Conservation (phyloP, 2,888 invertebrate genomes). For the Sceliomorpha sp. region DNA sequence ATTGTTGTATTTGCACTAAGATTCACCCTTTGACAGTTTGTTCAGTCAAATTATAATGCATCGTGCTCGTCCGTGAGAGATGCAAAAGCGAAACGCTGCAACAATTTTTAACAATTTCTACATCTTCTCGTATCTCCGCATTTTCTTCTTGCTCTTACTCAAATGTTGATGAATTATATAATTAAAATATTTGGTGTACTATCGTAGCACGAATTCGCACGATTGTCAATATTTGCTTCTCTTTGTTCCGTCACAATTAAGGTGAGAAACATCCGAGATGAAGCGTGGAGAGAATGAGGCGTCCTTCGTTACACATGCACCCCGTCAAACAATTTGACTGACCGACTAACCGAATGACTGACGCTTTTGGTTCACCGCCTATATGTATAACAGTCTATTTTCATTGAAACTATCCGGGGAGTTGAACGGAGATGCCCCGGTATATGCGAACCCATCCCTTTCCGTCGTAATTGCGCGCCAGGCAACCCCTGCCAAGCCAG, state of each 20-base stretch:
- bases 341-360: constrained; percentile 72
- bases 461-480: constrained; percentile 62
- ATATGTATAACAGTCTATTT: constrained; percentile 59
- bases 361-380: constrained; percentile 59
- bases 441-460: constrained; percentile 68
- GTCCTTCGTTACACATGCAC: constrained; percentile 76
- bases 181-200: too few species aligned
- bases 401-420: constrained; percentile 52
- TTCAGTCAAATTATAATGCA: constrained; percentile 61
- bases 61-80: not conserved
- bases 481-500: constrained; percentile 62
- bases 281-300: constrained; percentile 66
- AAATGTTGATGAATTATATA: too few species aligned
- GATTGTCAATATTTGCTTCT: constrained; percentile 40
- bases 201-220: too few species aligned
- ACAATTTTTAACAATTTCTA: too few species aligned
- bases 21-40: constrained; percentile 65
- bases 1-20: constrained; percentile 66
- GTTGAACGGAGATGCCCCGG: constrained; percentile 62
- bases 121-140: too few species aligned
- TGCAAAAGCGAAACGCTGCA: too few species aligned
- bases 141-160: too few species aligned
- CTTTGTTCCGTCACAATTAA: constrained; percentile 28
- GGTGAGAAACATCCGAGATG: constrained; percentile 53
- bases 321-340: constrained; percentile 64